Percentiles rank a stretch among this genome's conserved stretches.
These are phyloP conservation scores for Sebastiscus tertius DNA, from an alignment of 2,797 vertebrate genomes.

Conservation along the genomic window DNA sequence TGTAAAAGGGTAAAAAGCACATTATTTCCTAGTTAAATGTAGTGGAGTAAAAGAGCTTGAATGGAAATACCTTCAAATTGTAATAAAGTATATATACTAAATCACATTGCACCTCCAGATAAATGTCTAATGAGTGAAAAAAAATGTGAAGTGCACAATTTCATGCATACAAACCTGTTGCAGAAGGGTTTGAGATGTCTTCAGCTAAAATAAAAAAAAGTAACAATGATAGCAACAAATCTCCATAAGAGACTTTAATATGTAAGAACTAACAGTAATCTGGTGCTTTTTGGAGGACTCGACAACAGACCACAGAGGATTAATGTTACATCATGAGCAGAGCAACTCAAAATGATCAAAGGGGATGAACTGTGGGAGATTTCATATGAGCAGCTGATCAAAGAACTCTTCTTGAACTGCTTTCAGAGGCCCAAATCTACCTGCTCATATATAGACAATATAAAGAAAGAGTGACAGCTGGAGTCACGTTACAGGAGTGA, in stretches of 20 bases:
- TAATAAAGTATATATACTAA: neutral
- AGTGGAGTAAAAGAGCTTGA: neutral
- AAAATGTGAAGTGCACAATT: neutral
- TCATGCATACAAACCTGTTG: neutral
- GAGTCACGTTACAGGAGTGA: slow-evolving; percentile 38
- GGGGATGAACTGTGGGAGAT: neutral
- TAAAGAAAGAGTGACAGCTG: slow-evolving; percentile 61
- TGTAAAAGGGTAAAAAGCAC: neutral
- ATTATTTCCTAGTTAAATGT: neutral
- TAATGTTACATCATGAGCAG: slow-evolving; percentile 11
- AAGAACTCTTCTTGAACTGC: neutral
- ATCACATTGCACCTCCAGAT: neutral
- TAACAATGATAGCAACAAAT: neutral
- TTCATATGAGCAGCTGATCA: neutral
- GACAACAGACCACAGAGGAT: slow-evolving; percentile 12
- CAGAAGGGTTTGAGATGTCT: neutral
- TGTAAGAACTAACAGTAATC: neutral
- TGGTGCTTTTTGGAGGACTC: neutral
- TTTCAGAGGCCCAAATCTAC: slow-evolving; percentile 13
- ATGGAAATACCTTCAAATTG: neutral
- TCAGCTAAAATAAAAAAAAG: neutral
- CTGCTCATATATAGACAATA: slow-evolving; percentile 18
- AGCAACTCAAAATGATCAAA: neutral
- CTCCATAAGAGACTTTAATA: neutral
- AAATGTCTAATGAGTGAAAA: neutral